Evolutionary conservation across 1,140 invertebrate species (phyloP), one percentile per base, ranked within the genome.

Genomic region (Pseudomyrmex concolor): DNA sequence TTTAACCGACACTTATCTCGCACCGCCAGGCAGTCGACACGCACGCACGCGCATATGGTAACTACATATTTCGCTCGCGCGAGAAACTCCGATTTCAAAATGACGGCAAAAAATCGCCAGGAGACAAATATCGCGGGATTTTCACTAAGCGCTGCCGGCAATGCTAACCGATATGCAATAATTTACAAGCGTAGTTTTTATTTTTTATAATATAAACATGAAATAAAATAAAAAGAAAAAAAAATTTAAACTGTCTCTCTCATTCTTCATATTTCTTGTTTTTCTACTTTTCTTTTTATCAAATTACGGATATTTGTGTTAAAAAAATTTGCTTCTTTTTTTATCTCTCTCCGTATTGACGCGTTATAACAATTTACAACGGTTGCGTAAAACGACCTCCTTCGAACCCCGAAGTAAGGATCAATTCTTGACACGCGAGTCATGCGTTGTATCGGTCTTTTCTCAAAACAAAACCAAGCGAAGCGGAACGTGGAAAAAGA

Each of bases 1-100:
- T 54, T 80, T 80, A 80, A 67, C 76, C 66, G 66, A 54, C 76
- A 71, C 76, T 25, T n/a, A 12, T 51, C 57, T 17, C 43, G 54
- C 43, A 34, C 64, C 34, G 64, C 17, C 54, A 22, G 54, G 12
- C 45, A 71, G 15, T 71, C 76, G 43, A 71, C 54, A 70, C 54
- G 43, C 54, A 78, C 63, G 74, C 74, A 59, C 54, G 50, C 22
- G 12, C 19, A 34, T 43, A n/a, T n/a, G n/a, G n/a, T n/a, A 63
- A 45, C 63, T 34, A 34, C 34, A 34, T 34, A 34, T 34, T 50
- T 70, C 12, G 76, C 66, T 34, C 34, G 76, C 48, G 76, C 76
- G 76, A 77, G 63, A 51, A 19, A 68, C 34, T 67, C 50, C 64
- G 51, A 45, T 68, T 63, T 78, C 63, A 48, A 77, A 77, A 67